phyloP scores from a whole-genome alignment of 2,113 vertebrate species.

The Butastur rufipennis region DNA sequence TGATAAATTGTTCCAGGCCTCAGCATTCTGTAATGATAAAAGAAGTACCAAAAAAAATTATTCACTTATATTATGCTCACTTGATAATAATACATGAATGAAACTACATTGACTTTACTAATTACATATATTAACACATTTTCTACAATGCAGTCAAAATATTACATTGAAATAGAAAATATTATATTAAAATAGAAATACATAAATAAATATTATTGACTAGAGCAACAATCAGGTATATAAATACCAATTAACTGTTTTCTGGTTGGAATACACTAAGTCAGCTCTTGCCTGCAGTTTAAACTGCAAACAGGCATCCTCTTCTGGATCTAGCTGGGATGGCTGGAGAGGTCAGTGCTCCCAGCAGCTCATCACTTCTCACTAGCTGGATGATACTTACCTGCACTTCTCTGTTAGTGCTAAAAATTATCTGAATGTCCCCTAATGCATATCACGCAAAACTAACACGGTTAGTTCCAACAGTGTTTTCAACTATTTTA shows the following conservation, averaged over 20 bases:
- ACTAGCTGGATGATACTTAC: not conserved
- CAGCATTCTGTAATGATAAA: conserved; percentile 86
- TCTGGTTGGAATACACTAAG: not conserved
- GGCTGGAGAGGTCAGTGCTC: not conserved
- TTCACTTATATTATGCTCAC: not conserved
- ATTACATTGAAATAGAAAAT: not conserved
- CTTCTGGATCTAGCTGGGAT: not conserved
- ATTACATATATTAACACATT: not conserved
- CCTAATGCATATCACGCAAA: not conserved
- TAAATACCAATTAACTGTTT: not conserved
- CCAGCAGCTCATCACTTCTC: not conserved
- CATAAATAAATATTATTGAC: not conserved
- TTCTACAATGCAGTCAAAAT: not conserved
- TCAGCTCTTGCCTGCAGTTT: not conserved
- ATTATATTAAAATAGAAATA: not conserved
- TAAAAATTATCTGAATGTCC: not conserved
- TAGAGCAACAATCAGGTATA: not conserved
- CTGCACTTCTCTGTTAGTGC: not conserved
- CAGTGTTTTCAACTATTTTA: not conserved
- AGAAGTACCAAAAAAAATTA: not conserved
- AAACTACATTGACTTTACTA: not conserved
- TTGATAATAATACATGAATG: not conserved
- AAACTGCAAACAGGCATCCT: not conserved
- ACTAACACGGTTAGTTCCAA: not conserved
- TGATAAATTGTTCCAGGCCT: conserved; percentile 98